Conservation (phyloP, 2,888 invertebrate genomes). For the Agrochola lychnidis region DNA sequence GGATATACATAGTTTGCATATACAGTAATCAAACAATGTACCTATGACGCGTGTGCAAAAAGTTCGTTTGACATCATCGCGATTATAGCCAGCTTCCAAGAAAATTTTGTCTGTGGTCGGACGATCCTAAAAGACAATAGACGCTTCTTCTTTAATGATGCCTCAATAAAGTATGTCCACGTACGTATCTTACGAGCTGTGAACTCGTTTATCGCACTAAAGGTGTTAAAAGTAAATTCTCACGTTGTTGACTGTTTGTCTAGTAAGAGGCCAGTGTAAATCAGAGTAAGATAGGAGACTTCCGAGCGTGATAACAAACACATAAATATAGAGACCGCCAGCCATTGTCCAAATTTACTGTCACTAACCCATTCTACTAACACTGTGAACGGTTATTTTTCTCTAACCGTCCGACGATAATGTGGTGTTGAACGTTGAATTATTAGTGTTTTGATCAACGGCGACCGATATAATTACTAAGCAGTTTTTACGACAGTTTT, state of each 20-base stretch:
- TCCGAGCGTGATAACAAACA: slow-evolving; percentile 86
- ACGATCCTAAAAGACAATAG: slow-evolving; percentile 35
- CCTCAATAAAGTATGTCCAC: slow-evolving; percentile 59
- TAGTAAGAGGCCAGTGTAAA: slow-evolving; percentile 81
- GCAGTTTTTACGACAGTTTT: slow-evolving; percentile 4
- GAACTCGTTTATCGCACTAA: slow-evolving; percentile 73
- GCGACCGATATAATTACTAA: slow-evolving; percentile 52
- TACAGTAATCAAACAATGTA: slow-evolving; percentile 35
- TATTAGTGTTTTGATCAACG: slow-evolving; percentile 64
- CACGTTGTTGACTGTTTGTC: slow-evolving; percentile 82
- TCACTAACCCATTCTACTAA: slow-evolving; percentile 77
- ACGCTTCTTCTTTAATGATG: slow-evolving; percentile 37
- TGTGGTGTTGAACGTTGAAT: slow-evolving; percentile 60
- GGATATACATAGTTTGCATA: slow-evolving; percentile 44
- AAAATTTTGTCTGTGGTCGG: slow-evolving; percentile 4
- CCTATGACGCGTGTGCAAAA: slow-evolving; percentile 37
- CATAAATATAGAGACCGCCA: slow-evolving; percentile 85
- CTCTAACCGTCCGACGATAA: slow-evolving; percentile 67
- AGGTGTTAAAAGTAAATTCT: slow-evolving; percentile 82
- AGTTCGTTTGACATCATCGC: slow-evolving; percentile 48
- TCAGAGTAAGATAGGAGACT: slow-evolving; percentile 84
- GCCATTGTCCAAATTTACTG: slow-evolving; percentile 85
- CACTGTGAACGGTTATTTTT: slow-evolving; percentile 76
- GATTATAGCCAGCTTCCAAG: slow-evolving; percentile 6
- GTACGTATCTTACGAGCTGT: slow-evolving; percentile 68